These are phyloP conservation scores for Euwallacea similis DNA, from an alignment of 1,140 invertebrate species.

Conservation along the genomic window DNA sequence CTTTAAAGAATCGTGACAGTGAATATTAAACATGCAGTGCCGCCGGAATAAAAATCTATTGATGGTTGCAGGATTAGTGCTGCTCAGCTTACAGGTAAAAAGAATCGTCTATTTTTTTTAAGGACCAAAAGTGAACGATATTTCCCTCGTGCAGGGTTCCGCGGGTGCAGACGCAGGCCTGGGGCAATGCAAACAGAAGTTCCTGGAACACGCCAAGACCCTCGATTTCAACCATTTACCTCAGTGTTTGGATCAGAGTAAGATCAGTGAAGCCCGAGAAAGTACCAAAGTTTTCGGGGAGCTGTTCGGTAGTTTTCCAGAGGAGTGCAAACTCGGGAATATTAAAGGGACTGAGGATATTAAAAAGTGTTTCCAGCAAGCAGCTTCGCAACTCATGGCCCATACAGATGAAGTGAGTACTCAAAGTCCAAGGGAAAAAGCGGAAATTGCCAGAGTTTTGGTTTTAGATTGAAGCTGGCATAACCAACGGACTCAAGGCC, in stretches of 20 bases:
- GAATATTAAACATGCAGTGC: no score
- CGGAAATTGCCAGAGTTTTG: not conserved
- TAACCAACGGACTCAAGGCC: not conserved
- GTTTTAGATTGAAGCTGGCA: constrained; percentile 7
- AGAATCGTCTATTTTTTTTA: no score
- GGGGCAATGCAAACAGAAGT: constrained; percentile 12
- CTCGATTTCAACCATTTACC: constrained; percentile 4
- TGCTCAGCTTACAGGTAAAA: no score
- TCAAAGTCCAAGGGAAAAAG: not conserved
- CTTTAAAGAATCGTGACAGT: no score
- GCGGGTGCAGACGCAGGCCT: not conserved
- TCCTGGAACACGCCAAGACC: not conserved
- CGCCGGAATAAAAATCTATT: no score
- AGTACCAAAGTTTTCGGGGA: not conserved
- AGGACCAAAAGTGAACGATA: no score
- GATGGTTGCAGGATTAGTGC: no score
- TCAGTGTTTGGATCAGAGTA: not conserved
- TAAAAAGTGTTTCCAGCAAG: not conserved
- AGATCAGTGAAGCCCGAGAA: not conserved
- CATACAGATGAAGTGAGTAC: constrained; percentile 1
- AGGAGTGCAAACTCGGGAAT: not conserved
- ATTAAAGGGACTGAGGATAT: not conserved
- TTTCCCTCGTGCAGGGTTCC: no score
- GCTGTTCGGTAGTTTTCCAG: not conserved
- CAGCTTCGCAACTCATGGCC: not conserved